These are phyloP conservation scores for Myopa testacea DNA, from an alignment of 2,888 invertebrate genomes.

Conservation along the genomic window DNA sequence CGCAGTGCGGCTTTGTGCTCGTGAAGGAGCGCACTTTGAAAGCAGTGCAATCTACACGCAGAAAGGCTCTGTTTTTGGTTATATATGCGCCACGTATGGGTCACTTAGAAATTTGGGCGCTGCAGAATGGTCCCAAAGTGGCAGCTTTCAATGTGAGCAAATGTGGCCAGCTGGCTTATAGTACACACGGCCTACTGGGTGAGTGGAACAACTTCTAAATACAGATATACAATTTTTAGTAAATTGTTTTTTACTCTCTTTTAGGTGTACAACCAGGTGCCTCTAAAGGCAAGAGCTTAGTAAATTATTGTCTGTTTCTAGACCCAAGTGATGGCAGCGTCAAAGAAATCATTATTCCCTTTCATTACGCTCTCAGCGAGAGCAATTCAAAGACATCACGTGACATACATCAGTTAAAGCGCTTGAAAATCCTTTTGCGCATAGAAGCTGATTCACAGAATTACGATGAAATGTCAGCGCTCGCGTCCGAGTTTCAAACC, in stretches of 20 bases:
- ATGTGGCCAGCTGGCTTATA: constrained; percentile 82
- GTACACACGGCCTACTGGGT: constrained; percentile 82
- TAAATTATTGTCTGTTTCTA: constrained; percentile 81
- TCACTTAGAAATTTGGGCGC: constrained; percentile 91
- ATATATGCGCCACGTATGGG: constrained; percentile 95
- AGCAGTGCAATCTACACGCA: constrained; percentile 57
- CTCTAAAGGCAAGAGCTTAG: constrained; percentile 72
- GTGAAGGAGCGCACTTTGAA: constrained; percentile 74
- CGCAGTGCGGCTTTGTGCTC: constrained; percentile 93
- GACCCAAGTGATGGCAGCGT: constrained; percentile 83
- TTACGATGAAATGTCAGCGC: constrained; percentile 52
- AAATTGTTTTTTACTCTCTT: neutral
- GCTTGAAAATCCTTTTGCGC: constrained; percentile 76
- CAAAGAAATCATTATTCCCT: constrained; percentile 87
- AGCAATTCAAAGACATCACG: constrained; percentile 88
- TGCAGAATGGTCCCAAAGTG: constrained; percentile 90
- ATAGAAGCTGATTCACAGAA: constrained; percentile 64
- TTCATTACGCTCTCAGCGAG: constrained; percentile 89
- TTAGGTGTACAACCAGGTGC: constrained; percentile 72
- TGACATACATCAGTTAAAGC: constrained; percentile 87
- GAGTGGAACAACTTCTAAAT: constrained; percentile 15
- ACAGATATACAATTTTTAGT: neutral
- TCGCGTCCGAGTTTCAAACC: constrained; percentile 77
- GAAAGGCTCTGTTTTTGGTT: constrained; percentile 82
- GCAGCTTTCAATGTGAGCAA: constrained; percentile 92